These are phyloP conservation scores for Phenacoccus solenopsis DNA, from an alignment of 1,140 invertebrate species.

Conservation along the genomic window DNA sequence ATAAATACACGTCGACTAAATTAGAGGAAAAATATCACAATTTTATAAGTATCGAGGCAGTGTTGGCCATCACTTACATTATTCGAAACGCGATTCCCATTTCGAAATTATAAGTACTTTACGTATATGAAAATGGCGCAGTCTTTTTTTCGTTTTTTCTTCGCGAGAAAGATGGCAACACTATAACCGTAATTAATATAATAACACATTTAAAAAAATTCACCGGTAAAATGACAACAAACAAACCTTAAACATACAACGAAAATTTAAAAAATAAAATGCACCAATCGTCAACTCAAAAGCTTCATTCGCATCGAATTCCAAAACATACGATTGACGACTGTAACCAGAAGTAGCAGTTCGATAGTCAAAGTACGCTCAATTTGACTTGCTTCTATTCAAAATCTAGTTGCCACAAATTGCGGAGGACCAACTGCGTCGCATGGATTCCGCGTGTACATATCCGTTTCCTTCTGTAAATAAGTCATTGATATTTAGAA, in stretches of 20 bases:
- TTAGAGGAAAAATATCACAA: not conserved
- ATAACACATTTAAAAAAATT: not conserved
- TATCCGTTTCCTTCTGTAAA: not conserved
- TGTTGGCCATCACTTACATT: not conserved
- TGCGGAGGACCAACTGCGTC: not conserved
- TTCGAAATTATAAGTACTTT: not conserved
- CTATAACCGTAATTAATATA: too few species aligned
- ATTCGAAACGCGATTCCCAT: not conserved
- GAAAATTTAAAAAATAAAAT: not conserved
- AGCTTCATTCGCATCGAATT: too few species aligned
- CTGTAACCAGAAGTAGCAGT: not conserved
- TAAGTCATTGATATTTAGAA: too few species aligned
- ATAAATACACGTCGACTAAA: not conserved
- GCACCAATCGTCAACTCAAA: too few species aligned
- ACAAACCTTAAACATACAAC: not conserved
- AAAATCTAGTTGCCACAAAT: slow-evolving; percentile 1
- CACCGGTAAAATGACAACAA: too few species aligned
- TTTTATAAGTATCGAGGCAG: slow-evolving; percentile 1
- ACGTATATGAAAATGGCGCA: not conserved
- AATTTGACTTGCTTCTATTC: not conserved
- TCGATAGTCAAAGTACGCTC: too few species aligned
- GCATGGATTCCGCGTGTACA: not conserved
- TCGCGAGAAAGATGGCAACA: not conserved
- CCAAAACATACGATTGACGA: too few species aligned
- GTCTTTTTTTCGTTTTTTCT: not conserved